Percentiles rank a stretch among this genome's conserved stretches.
Conservation (phyloP, 2,888 invertebrate genomes). For the Imbricaverruca yamaguchii region DNA sequence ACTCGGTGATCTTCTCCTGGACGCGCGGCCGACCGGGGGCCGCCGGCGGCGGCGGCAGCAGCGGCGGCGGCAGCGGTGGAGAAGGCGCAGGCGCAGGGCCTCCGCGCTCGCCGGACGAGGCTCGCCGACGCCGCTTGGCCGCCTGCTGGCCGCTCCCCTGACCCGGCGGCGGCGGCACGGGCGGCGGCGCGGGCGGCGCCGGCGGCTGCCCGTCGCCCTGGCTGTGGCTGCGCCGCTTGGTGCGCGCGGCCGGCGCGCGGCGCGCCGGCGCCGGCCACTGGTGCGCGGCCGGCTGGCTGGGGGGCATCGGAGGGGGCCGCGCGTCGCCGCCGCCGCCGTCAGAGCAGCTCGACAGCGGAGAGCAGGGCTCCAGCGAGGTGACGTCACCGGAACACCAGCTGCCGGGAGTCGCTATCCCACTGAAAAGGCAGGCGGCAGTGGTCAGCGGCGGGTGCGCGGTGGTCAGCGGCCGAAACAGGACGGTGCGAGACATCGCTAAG, state of each 20-base stretch:
- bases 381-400: background rate
- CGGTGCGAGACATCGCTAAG: too few relatives aligned
- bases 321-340: conserved; percentile 7
- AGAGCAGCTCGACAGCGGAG: conserved; percentile 10
- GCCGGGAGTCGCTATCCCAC: conserved; percentile 6
- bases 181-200: background rate
- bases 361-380: conserved; percentile 14
- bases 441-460: too few relatives aligned
- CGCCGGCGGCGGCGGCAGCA: background rate
- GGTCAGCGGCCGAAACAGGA: too few relatives aligned
- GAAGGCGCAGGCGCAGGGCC: background rate
- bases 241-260: background rate
- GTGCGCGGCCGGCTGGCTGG: conserved; percentile 16
- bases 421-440: background rate
- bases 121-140: conserved; percentile 11
- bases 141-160: background rate
- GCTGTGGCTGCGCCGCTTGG: background rate
- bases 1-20: conserved; percentile 19
- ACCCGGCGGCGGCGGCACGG: background rate
- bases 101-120: background rate
- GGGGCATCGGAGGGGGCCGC: conserved; percentile 5
- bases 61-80: background rate
- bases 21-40: background rate
- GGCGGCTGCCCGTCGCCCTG: background rate
- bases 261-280: background rate